A percentile compares a stretch with the other conserved stretches of the same genome.
Conservation (phyloP, 2,113 vertebrate genomes). For the Lichenostomus cassidix region DNA sequence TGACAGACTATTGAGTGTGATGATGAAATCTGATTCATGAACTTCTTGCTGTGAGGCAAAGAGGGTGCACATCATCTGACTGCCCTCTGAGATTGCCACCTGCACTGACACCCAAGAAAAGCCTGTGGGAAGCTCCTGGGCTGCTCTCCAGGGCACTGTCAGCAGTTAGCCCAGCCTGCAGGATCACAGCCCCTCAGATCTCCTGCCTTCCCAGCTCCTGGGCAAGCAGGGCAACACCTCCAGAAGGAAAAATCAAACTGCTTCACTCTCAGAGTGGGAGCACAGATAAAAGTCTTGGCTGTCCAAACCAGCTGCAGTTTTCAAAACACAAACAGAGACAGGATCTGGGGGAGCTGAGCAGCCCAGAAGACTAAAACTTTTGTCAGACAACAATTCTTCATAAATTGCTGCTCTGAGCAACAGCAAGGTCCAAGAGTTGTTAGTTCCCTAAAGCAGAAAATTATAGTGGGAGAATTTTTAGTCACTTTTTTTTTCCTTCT, state of each 20-base stretch:
- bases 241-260: not conserved
- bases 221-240: not conserved
- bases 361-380: not conserved
- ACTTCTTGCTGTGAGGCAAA: not conserved
- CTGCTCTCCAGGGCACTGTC: not conserved
- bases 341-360: not conserved
- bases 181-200: not conserved
- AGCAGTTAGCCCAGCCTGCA: not conserved
- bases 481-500: not conserved
- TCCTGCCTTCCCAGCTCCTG: not conserved
- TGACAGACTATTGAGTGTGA: not conserved
- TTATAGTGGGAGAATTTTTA: rapidly evolving
- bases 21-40: not conserved
- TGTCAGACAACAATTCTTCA: not conserved
- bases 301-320: not conserved
- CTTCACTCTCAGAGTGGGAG: rapidly evolving
- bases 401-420: not conserved
- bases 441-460: not conserved
- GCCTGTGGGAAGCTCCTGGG: not conserved
- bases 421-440: not conserved
- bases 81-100: not conserved
- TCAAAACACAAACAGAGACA: not conserved
- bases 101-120: not conserved
- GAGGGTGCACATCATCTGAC: not conserved
- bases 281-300: not conserved